A percentile compares a stretch with the other conserved stretches of the same genome.
phyloP scores from a whole-genome alignment of 2,113 vertebrate genomes.

The Mellivora capensis region DNA sequence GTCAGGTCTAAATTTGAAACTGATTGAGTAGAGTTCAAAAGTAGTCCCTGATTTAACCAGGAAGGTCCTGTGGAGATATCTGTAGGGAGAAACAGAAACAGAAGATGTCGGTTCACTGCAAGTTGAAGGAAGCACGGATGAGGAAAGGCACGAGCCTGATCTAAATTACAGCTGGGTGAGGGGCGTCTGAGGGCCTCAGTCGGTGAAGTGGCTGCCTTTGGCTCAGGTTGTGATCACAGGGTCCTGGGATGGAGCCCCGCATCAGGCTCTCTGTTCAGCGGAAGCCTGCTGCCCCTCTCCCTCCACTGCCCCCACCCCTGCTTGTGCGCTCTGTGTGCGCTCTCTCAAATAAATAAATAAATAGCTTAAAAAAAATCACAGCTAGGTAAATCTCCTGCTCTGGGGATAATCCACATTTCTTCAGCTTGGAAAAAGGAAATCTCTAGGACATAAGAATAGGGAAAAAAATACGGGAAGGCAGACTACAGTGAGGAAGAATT shows the following conservation, averaged over 20 bases:
- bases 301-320: too few species aligned
- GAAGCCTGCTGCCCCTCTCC: too few species aligned
- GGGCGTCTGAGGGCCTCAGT: too few species aligned
- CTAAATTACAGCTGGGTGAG: too few species aligned
- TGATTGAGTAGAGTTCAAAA: constrained; percentile 80
- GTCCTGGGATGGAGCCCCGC: too few species aligned
- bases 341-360: too few species aligned
- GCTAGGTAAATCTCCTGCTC: not conserved
- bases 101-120: accelerated
- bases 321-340: too few species aligned
- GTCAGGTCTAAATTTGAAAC: constrained; percentile 73
- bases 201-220: too few species aligned
- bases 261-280: too few species aligned
- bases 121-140: not conserved
- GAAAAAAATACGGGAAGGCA: not conserved
- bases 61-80: constrained; percentile 86
- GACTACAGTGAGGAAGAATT: not conserved
- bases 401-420: not conserved
- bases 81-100: constrained; percentile 62
- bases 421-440: not conserved
- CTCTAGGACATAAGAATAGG: not conserved
- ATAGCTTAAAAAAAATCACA: not conserved
- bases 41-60: constrained; percentile 83
- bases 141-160: not conserved
- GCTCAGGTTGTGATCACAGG: too few species aligned